These are phyloP conservation scores for Hyperoplus immaculatus DNA, from an alignment of 2,797 vertebrate species.

Conservation along the genomic window DNA sequence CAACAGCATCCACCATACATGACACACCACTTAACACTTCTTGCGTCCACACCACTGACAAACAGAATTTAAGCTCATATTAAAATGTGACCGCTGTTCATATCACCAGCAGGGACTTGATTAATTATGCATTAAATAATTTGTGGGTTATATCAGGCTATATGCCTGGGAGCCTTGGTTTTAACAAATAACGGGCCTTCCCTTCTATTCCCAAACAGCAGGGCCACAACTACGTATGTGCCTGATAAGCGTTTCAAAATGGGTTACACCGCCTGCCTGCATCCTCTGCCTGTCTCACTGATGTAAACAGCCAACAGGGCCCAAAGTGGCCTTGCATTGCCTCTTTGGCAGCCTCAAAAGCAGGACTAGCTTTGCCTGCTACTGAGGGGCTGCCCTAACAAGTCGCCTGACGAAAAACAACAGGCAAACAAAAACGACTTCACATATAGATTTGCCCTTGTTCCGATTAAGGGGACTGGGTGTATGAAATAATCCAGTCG, in stretches of 20 bases:
- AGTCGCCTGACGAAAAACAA: slow-evolving; percentile 56
- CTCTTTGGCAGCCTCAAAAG: slow-evolving; percentile 31
- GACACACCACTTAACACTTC: neutral
- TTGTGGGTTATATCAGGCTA: slow-evolving; percentile 34
- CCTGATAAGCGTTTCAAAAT: slow-evolving; percentile 48
- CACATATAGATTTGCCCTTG: slow-evolving; percentile 59
- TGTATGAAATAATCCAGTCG: slow-evolving; percentile 9
- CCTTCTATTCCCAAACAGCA: slow-evolving; percentile 28
- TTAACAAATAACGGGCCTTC: slow-evolving; percentile 32
- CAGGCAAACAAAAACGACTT: slow-evolving; percentile 29
- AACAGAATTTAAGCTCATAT: slow-evolving; percentile 1
- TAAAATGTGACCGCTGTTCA: slow-evolving; percentile 12
- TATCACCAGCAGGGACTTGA: slow-evolving; percentile 29
- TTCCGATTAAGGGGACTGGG: slow-evolving; percentile 42
- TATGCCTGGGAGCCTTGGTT: slow-evolving; percentile 33
- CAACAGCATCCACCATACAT: neutral
- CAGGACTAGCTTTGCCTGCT: slow-evolving; percentile 27
- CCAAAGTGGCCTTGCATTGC: slow-evolving; percentile 43
- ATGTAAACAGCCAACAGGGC: slow-evolving; percentile 53
- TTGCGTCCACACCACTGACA: neutral
- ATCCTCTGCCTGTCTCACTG: slow-evolving; percentile 51
- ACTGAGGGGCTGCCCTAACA: slow-evolving; percentile 37
- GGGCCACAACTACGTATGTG: slow-evolving; percentile 17
- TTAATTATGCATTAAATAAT: slow-evolving; percentile 56
- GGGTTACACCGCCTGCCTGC: slow-evolving; percentile 41